Base-by-base conservation (phyloP, 2,888 invertebrate species). In the Terebella lapidaria region DNA sequence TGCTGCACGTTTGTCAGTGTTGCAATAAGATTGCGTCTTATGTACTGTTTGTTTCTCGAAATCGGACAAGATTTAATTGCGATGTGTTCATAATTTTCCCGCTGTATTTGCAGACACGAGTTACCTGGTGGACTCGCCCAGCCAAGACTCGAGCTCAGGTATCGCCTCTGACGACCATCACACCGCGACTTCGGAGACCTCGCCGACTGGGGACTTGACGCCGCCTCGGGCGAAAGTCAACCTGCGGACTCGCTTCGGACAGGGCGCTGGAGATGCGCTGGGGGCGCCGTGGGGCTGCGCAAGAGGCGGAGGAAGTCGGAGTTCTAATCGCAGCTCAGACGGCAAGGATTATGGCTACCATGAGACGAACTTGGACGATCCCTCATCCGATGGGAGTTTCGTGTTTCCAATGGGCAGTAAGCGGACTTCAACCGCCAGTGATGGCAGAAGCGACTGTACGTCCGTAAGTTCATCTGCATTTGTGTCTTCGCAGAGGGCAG, bases 101-200 rank as follows among this genome's bases (percentile, higher is more conserved):
- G 10, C 22, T 49, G 49, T 49, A 24, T 53, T 53, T 53, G 4
- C 53, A 53, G 53, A 53, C 15, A 25, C 15, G 10, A 53, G 15
- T 10, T 53, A 53, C 22, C 15, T 27, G 5, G 15, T 5, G 28
- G 29, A 25, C 15, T 5, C 15, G 27, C 5, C 65, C 15, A 56
- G 62, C 3, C 66, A 65, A 63, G 79, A 79, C 58, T 79, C 79
- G 26, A 78, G 78, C 57, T 79, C 79, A 10, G 79, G 78, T 22
- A 73, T 78, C 45, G 77, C 75, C 2, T 76, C 75, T 27, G 77
- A 64, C 46, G 75, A 65, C 56, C 57, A 60, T 56, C 55, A 57
- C 54, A 66, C 54, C 15, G 22, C 57, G 24, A 30, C 24, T 10
- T 29, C 53, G 22, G 42, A 29, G 29, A 22, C 47, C 20, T 58